Conservation (phyloP, 2,797 vertebrate genomes). For the Lagodon rhomboides region DNA sequence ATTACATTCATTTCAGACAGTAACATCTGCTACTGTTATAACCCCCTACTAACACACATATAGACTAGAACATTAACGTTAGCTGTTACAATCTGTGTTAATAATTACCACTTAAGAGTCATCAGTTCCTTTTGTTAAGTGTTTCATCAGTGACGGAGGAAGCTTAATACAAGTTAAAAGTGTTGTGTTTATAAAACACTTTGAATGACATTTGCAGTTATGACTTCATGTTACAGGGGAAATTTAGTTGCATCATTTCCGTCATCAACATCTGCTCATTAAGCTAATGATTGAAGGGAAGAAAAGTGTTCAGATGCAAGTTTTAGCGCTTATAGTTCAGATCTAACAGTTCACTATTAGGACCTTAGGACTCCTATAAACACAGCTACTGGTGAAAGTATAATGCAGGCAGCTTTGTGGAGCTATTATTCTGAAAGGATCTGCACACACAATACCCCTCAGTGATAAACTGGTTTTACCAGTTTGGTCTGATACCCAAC, state of each 20-base stretch:
- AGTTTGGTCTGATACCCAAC: conserved; percentile 43
- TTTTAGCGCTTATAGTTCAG: neutral
- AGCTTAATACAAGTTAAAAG: neutral
- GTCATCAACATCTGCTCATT: conserved; percentile 1
- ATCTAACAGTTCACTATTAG: neutral
- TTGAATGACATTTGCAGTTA: conserved; percentile 5
- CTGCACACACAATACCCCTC: conserved; percentile 12
- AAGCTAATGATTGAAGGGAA: neutral
- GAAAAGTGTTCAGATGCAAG: neutral
- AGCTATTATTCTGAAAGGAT: conserved; percentile 36
- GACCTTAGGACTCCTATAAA: neutral
- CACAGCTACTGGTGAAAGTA: conserved; percentile 18
- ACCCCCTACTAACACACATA: neutral
- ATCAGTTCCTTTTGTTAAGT: neutral
- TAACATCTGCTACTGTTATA: neutral
- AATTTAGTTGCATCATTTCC: conserved; percentile 25
- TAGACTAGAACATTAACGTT: neutral
- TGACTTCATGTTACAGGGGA: conserved; percentile 2
- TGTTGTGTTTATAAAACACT: neutral
- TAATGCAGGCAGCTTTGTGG: conserved; percentile 17
- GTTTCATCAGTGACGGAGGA: conserved; percentile 2
- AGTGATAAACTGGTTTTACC: conserved; percentile 59
- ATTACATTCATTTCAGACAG: conserved; percentile 15
- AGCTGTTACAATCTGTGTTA: neutral
- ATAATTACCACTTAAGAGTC: neutral